Base-by-base conservation (phyloP, 1,140 invertebrate genomes). In the Luehdorfia chinensis region DNA sequence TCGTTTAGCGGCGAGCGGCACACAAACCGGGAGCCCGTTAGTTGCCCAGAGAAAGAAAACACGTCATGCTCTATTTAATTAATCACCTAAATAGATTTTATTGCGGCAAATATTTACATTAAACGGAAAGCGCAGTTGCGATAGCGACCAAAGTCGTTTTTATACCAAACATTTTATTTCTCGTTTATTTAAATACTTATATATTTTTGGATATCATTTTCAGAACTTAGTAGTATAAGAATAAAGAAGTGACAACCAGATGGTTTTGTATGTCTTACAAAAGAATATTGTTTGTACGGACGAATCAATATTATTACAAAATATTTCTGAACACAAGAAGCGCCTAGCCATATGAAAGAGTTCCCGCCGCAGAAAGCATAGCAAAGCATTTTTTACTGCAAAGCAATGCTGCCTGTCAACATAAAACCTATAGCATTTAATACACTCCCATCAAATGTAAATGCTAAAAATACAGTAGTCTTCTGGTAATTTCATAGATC, bases 41-140 rank as follows among this genome's bases (percentile, higher is more conserved):
- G 47, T 33, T 46, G 49, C n/a, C 30, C 16, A 12, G 31, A 32
- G 23, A 30, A 55, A 52, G 50, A 39, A 61, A 66, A 62, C 59
- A 67, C 55, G 55, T 59, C 61, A 62, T 57, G 55, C 49, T 65
- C 55, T 53, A 66, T 66, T 65, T 67, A 66, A 72, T 74, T 76
- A 76, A 72, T 71, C 64, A 69, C 60, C 50, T 50, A 67, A 66
- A 73, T 65, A 69, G 55, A 69, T 67, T 67, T 69, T 78, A 75
- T 74, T 71, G 57, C 66, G 48, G 59, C 55, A 78, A 78, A 75
- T 75, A 75, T 78, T 78, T 75, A 75, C 63, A 63, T 71, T 67
- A 54, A 51, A 55, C 54, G 55, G 39, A 59, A 67, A 69, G 63
- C 55, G 60, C 61, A 63, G 53, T 59, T 52, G 41, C 52, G 47